Evolutionary conservation across 2,113 vertebrate species (phyloP), one percentile per base, ranked within the genome.

Genomic region (Gobius niger): DNA sequence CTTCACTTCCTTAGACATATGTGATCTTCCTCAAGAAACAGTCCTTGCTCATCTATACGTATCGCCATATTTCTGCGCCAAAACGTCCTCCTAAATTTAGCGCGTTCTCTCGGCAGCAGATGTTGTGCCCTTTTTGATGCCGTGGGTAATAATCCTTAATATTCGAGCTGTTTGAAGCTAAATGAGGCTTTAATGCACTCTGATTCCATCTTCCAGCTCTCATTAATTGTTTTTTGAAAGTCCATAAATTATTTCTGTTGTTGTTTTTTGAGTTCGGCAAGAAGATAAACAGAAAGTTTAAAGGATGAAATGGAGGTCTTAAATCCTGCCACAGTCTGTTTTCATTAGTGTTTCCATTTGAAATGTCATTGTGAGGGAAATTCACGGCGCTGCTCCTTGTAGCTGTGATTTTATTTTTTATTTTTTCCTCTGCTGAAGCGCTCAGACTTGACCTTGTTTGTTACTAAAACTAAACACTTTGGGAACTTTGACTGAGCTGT

Each of bases 171-270:
- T 86, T 85, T 82, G 86, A 83, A 90, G 85, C 89, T 89, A 92
- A 92, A 91, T 88, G 88, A 90, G 90, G 86, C 86, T 90, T 92
- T 93, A 90, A 92, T 92, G 87, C 85, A 84, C 87, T 85, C 85
- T 80, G 78, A 88, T 90, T 91, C 86, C 88, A 88, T 89, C 82
- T 85, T 82, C 82, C 72, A 76, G 75, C 80, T 49, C 78, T 82
- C 86, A 85, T 87, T 91, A 90, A 91, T 91, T 91, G 80, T 88
- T 83, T 90, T 88, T 81, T 79, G 70, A 84, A 85, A 86, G 78
- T 90, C 80, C 77, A 85, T 84, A 73, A 87, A 88, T 82, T 74
- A 69, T 77, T 78, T 71, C 63, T 67, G 52, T 68, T 77, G 68
- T 61, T 73, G 81, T 78, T 79, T 76, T 76, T 78, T 60, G 69